phyloP scores from a whole-genome alignment of 2,113 vertebrate species.

The Oncorhynchus gorbuscha region DNA sequence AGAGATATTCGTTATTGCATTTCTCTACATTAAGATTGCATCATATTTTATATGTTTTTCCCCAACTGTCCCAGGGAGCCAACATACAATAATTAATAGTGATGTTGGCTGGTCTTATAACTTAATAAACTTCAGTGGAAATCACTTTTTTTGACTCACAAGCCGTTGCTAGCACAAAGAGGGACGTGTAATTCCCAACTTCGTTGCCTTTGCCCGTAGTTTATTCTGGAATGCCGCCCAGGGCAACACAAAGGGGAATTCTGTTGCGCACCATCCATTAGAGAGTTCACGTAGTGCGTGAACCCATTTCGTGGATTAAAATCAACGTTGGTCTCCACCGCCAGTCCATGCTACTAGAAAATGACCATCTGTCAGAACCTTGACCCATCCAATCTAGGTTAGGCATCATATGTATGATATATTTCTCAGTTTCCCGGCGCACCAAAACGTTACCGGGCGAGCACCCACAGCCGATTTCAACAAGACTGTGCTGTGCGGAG shows the following conservation, averaged over 20 bases:
- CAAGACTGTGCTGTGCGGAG: conserved; percentile 29
- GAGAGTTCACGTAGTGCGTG: conserved; percentile 21
- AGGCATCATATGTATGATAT: background rate
- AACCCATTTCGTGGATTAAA: conserved; percentile 32
- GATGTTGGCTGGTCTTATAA: conserved; percentile 49
- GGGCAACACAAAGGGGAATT: conserved; percentile 65
- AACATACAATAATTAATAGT: conserved; percentile 58
- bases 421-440: background rate
- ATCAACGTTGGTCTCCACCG: conserved; percentile 28
- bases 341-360: conserved; percentile 8
- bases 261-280: conserved; percentile 30
- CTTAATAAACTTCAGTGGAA: conserved; percentile 71
- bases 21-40: conserved; percentile 34
- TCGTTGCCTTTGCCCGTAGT: conserved; percentile 59
- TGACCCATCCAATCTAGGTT: background rate
- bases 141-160: conserved; percentile 63
- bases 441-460: background rate
- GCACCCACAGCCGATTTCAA: conserved; percentile 48
- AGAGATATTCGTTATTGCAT: conserved; percentile 63
- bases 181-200: conserved; percentile 60
- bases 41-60: conserved; percentile 57
- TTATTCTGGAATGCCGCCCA: conserved; percentile 76
- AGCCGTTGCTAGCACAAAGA: conserved; percentile 63
- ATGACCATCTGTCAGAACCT: conserved; percentile 13
- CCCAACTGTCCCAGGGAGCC: conserved; percentile 55